phyloP scores from a whole-genome alignment of 1,140 invertebrate species.

The Drosophila watanabei region DNA sequence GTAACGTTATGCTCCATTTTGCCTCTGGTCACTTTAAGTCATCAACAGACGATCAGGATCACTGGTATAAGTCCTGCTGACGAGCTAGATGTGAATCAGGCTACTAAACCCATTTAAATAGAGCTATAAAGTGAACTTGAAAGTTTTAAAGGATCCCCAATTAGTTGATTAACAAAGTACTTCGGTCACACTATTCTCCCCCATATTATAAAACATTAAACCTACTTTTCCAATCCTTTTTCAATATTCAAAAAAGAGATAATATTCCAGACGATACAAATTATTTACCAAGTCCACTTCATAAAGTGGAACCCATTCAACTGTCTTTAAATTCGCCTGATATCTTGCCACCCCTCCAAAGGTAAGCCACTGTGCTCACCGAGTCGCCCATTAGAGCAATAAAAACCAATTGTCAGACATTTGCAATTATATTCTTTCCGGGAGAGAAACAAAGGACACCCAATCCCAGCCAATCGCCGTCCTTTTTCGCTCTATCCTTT shows the following conservation, averaged over 20 bases:
- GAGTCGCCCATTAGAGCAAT: slow-evolving; percentile 28
- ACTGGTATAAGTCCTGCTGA: not conserved
- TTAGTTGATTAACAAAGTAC: not conserved
- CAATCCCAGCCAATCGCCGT: slow-evolving; percentile 27
- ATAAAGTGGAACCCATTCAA: not conserved
- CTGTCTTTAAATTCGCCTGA: not conserved
- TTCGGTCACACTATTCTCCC: not conserved
- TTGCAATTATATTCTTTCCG: slow-evolving; percentile 39
- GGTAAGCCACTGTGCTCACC: slow-evolving; percentile 1
- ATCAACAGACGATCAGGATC: slow-evolving; percentile 13
- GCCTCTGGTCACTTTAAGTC: slow-evolving; percentile 34
- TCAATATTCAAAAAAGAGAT: too few species aligned
- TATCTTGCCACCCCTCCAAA: not conserved
- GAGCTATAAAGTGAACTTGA: too few species aligned
- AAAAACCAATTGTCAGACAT: slow-evolving; percentile 33
- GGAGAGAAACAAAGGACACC: slow-evolving; percentile 24
- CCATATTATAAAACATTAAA: not conserved
- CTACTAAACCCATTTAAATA: too few species aligned
- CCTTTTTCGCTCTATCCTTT: slow-evolving; percentile 6
- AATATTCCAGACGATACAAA: not conserved
- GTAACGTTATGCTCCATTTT: not conserved
- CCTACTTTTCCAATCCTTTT: not conserved
- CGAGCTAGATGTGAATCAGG: not conserved
- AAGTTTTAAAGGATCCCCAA: too few species aligned
- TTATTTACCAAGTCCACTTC: not conserved